Conservation (phyloP, 2,113 vertebrate species). For the Peromyscus polionotus region DNA sequence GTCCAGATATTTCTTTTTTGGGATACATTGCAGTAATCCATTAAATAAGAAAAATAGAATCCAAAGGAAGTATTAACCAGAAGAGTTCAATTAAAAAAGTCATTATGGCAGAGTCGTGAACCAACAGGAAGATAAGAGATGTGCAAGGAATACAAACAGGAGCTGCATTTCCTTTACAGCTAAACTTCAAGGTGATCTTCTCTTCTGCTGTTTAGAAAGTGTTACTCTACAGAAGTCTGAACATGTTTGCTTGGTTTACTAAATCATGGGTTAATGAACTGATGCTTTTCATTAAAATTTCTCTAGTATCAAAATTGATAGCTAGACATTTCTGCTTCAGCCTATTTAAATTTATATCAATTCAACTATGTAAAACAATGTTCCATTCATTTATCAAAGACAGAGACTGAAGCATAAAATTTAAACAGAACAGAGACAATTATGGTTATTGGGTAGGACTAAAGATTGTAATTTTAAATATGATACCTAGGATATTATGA, state of each 20-base stretch:
- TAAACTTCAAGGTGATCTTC: constrained; percentile 26
- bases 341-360: background rate
- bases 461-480: background rate
- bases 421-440: background rate
- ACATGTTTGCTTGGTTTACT: constrained; percentile 28
- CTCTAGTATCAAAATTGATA: constrained; percentile 28
- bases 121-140: constrained; percentile 20
- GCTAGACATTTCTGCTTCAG: background rate
- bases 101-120: background rate
- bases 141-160: background rate
- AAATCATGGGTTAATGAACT: constrained; percentile 37
- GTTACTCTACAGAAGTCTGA: background rate
- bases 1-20: constrained; percentile 24
- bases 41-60: constrained; percentile 59
- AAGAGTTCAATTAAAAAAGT: constrained; percentile 65
- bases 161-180: background rate
- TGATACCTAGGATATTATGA: background rate
- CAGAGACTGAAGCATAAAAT: background rate
- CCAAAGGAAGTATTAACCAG: constrained; percentile 39
- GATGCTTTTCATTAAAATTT: constrained; percentile 3
- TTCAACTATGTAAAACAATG: background rate
- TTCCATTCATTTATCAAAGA: background rate
- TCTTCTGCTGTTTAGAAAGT: background rate
- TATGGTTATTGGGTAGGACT: background rate
- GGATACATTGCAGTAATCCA: constrained; percentile 32